Conservation (phyloP, 2,113 vertebrate species). For the Phodopus roborovskii region DNA sequence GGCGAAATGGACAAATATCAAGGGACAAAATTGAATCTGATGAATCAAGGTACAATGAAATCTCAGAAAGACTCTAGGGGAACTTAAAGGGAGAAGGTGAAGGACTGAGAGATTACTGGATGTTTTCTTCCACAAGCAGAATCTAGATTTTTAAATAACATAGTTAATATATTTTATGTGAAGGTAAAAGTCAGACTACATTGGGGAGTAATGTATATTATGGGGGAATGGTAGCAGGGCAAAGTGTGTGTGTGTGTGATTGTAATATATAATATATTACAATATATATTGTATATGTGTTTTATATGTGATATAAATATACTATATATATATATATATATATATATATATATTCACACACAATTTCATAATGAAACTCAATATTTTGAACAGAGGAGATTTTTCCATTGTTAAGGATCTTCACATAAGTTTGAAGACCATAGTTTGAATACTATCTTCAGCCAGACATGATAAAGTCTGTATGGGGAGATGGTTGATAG, state of each 20-base stretch:
- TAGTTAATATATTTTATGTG: neutral
- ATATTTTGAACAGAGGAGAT: neutral
- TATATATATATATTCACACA: neutral
- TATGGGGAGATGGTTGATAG: neutral
- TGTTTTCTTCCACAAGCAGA: neutral
- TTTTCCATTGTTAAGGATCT: neutral
- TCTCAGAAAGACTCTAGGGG: too few species aligned
- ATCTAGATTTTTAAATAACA: neutral
- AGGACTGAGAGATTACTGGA: neutral
- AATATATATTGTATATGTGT: neutral
- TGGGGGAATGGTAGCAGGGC: accelerated
- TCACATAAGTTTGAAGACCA: neutral
- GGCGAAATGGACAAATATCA: neutral
- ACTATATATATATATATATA: neutral
- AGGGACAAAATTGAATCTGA: neutral
- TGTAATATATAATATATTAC: too few species aligned
- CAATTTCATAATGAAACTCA: neutral
- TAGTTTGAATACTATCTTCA: neutral
- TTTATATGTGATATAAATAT: neutral
- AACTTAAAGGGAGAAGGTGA: neutral
- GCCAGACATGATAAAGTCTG: neutral
- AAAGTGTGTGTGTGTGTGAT: too few species aligned
- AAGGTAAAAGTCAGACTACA: neutral
- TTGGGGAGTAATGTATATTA: too few species aligned
- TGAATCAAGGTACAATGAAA: neutral